phyloP scores from a whole-genome alignment of 2,113 vertebrate species.

The Oncorhynchus mykiss region DNA sequence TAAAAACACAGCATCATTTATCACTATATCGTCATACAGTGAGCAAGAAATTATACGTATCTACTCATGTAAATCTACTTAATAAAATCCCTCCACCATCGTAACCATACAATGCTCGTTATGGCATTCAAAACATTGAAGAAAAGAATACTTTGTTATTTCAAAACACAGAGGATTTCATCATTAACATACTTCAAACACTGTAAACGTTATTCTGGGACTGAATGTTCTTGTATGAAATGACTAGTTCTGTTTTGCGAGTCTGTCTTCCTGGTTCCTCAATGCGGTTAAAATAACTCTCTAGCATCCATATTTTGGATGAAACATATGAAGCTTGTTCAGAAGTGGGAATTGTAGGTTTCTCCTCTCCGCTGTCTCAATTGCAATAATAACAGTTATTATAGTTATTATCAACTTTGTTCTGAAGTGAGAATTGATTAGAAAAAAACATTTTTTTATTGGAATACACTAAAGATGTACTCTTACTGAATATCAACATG shows the following conservation, averaged over 20 bases:
- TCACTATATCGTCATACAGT: conserved; percentile 94
- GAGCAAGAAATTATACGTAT: conserved; percentile 88
- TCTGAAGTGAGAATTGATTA: conserved; percentile 10
- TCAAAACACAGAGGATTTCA: conserved; percentile 92
- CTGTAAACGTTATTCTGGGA: conserved; percentile 99
- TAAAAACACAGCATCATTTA: conserved; percentile 92
- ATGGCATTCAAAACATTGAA: conserved; percentile 86
- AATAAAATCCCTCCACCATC: conserved; percentile 97
- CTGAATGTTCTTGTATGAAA: conserved; percentile 85
- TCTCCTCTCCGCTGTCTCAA: neutral
- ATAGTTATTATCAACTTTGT: conserved; percentile 4
- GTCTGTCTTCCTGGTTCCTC: neutral
- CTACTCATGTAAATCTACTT: conserved; percentile 85
- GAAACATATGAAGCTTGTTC: too few relatives aligned
- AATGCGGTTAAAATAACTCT: neutral
- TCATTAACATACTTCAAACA: conserved; percentile 95
- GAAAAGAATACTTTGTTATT: conserved; percentile 86
- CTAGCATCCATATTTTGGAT: neutral
- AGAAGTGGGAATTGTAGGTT: neutral
- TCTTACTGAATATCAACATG: conserved; percentile 32
- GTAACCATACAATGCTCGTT: conserved; percentile 77
- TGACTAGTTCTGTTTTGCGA: conserved; percentile 28
- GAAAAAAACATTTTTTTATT: neutral
- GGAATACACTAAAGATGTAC: conserved; percentile 15
- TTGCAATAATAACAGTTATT: neutral